Evolutionary conservation across 37 sponge, comb jelly and placozoan species (phyloP).

Genomic region (Dysidea cf. avara): DNA sequence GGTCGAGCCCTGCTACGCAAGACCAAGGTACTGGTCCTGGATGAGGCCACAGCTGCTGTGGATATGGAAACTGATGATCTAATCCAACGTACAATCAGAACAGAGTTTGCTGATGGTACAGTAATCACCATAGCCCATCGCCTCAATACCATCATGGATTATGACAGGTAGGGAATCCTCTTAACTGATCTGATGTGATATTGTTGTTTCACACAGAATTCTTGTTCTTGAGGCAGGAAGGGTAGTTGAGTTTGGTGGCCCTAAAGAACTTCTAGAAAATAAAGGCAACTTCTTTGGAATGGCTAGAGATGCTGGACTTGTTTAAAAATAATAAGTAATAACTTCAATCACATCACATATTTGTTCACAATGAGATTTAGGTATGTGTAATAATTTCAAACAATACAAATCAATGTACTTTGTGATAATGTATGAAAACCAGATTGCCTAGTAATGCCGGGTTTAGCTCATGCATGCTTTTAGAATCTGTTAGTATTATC

Average conservation of each 20-base stretch:
- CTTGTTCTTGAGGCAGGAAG: constrained; percentile 86
- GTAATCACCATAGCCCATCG: constrained; percentile 81
- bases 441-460: no score
- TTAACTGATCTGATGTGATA: not conserved
- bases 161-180: constrained; percentile 16
- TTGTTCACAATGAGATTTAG: no score
- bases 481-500: no score
- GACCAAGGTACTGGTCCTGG: constrained; percentile 90
- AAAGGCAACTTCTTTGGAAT: constrained; percentile 80
- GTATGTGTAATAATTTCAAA: no score
- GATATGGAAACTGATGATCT: constrained; percentile 84
- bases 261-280: constrained; percentile 60
- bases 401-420: no score
- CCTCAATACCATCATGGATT: constrained; percentile 72
- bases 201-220: constrained; percentile 43
- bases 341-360: no score
- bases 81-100: constrained; percentile 77
- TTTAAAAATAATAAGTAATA: no score
- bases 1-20: constrained; percentile 94
- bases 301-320: constrained; percentile 84
- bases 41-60: constrained; percentile 92
- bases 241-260: constrained; percentile 83
- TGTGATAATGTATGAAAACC: no score
- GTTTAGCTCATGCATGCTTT: no score
- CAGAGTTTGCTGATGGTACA: constrained; percentile 72